phyloP scores from a whole-genome alignment of 2,888 invertebrate species.

The Lamellibrachia columna region DNA sequence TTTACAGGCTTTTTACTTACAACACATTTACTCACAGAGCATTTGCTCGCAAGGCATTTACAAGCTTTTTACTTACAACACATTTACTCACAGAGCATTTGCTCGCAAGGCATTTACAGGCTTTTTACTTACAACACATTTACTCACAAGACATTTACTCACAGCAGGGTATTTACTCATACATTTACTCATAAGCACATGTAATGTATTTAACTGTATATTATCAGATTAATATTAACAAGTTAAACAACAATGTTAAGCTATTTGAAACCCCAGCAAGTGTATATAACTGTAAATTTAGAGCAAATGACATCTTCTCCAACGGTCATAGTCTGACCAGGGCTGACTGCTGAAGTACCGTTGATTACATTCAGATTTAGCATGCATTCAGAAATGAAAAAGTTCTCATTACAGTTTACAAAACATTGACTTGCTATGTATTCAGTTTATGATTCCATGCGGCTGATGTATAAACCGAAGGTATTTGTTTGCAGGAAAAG shows the following conservation, averaged over 20 bases:
- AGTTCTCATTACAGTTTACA: background rate
- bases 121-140: background rate
- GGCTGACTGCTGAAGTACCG: background rate
- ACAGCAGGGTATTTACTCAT: too few species aligned
- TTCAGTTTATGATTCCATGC: background rate
- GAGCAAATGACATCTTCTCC: too few species aligned
- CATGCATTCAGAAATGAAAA: background rate
- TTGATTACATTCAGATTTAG: background rate
- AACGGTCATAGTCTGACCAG: background rate
- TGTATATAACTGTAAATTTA: too few species aligned
- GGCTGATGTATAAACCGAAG: background rate
- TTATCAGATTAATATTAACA: too few species aligned
- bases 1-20: background rate
- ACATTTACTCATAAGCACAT: background rate
- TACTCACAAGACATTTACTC: background rate
- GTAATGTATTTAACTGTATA: too few species aligned
- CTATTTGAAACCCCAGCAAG: too few species aligned
- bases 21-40: too few species aligned
- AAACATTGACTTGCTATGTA: background rate
- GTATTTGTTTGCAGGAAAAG: constrained; percentile 6
- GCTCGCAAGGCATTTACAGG: background rate
- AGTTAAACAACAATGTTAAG: too few species aligned
- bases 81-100: too few species aligned
- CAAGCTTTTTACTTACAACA: too few species aligned
- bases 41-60: too few species aligned